Evolutionary conservation across 2,797 vertebrate species (phyloP), one percentile per base, ranked within the genome.

Genomic region (Schizothorax lantsangensis): DNA sequence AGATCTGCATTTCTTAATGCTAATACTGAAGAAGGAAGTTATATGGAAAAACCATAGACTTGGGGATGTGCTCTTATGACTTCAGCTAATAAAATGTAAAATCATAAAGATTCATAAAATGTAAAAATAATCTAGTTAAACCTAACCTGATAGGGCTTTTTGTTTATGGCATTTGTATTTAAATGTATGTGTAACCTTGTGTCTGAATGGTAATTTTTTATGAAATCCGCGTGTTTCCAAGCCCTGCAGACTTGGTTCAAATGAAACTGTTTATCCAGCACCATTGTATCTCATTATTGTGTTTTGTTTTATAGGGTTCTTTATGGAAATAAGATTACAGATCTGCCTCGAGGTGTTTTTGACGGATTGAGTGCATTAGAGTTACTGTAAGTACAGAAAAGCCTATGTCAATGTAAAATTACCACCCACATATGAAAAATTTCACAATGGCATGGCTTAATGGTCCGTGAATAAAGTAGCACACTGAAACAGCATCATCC

Each of bases 251-350:
- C 62, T 30, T 54, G 14, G 15, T 26, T 54, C 7, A 69, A 79
- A 71, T 71, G 52, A 85, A 68, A 54, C 62, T n/a, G 21, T 77
- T 77, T 66, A 57, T 85, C 52, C 54, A 73, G 30, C 49, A n/a
- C 23, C 5, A 6, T 38, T 57, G 10, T 9, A 43, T 74, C 54
- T 81, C 43, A 52, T 64, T 9, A 77, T 77, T 17, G 2, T 52
- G 49, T 81, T 88, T 64, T 90, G 75, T 66, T 81, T 86, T 64
- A 14, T 92, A 99, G 98, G 79, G 98, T 99, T 80, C 96, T 99
- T 87, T 99, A 99, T 78, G 98, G 98, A 92, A 99, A 99, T 95
- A 99, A 99, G 96, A 99, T 99, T 94, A 98, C 97, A 0, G 98
- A 99, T 89, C 96, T 99, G 87, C 98, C 98, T 86, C 97, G 95